Evolutionary conservation across 23 tunicate genomes (phyloP).

Genomic region (Halocynthia aurantium): DNA sequence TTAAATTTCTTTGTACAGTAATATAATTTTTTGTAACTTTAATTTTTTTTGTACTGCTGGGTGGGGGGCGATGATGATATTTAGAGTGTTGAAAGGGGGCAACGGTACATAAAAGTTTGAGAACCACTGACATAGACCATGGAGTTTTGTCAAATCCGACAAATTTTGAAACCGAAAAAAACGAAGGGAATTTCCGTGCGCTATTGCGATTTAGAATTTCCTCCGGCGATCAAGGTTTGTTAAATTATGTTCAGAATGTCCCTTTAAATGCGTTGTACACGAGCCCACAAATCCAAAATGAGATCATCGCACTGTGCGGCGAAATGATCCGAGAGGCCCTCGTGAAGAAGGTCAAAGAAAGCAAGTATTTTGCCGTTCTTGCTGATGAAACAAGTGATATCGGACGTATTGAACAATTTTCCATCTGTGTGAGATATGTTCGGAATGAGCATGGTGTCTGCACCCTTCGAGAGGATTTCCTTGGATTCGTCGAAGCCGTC

Average conservation of each 20-base stretch:
- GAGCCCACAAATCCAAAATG: background rate
- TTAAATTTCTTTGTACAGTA: too few relatives aligned
- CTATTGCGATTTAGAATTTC: constrained; percentile 1
- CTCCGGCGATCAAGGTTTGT: background rate
- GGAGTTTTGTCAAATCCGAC: background rate
- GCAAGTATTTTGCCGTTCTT: constrained; percentile 1
- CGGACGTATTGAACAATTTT: constrained; percentile 3
- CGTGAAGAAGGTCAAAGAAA: constrained; percentile 4
- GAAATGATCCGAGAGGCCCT: background rate
- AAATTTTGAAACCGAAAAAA: constrained; percentile 17
- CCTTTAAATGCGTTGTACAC: background rate
- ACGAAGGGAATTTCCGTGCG: constrained; percentile 32
- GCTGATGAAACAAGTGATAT: constrained; percentile 3
- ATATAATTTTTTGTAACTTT: too few relatives aligned
- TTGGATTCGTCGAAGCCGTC: constrained; percentile 6
- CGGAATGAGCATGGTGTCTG: background rate
- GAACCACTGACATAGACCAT: too few relatives aligned
- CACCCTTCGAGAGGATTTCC: background rate
- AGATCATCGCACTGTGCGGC: background rate
- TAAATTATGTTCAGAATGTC: background rate
- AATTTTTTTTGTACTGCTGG: too few relatives aligned
- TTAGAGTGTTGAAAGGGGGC: too few relatives aligned
- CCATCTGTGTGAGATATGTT: too few relatives aligned
- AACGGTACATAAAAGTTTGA: too few relatives aligned
- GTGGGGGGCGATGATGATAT: too few relatives aligned